Evolutionary conservation across 2,888 invertebrate genomes (phyloP), one percentile per base, ranked within the genome.

Genomic region (Lissocephala sabroskyi): DNA sequence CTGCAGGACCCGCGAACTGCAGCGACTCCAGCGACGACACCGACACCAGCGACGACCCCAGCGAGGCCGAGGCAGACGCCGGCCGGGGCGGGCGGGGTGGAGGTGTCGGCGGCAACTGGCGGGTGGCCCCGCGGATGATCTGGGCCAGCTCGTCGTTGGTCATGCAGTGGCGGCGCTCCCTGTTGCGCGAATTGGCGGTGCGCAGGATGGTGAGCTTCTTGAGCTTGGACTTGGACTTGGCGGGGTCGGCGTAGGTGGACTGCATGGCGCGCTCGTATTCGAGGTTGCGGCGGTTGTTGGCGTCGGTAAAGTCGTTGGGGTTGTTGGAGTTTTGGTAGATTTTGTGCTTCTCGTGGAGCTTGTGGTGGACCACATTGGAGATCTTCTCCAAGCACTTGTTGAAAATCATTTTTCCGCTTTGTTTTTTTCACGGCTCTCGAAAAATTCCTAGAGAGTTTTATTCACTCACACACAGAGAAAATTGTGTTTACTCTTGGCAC

Each of bases 381-480:
- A 85, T 63, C 68, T 85, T 85, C 37, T 79, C 74, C 35, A 84
- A 66, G 59, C 82, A 85, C 59, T 85, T 85, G 54, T 82, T 83
- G 56, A 85, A 82, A 55, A 85, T 76, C 77, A 76, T 80, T 73
- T 70, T 63, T 45, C 13, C 29, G 11, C 40, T 35, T 36, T 16
- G 36, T 35, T 11, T 28, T 6, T 41, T 41, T 11, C 11, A 4
- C 30, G 13, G 30, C 1, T 32, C 13, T 30, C 4, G 11, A 2
- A 14, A 6, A 13, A 33, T 35, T 35, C 16, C 9, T n/a, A 3
- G n/a, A 3, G 3, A n/a, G 14, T 52, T 35, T 40, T 41, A 3
- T 29, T 18, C 19, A 44, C n/a, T 40, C 26, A 11, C 14, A 13
- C 6, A 19, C 3, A 10, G 7, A 35, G 13, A 35, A 35, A 16